These are phyloP conservation scores for Imbricaverruca yamaguchii DNA, from an alignment of 2,888 invertebrate species.

Conservation along the genomic window DNA sequence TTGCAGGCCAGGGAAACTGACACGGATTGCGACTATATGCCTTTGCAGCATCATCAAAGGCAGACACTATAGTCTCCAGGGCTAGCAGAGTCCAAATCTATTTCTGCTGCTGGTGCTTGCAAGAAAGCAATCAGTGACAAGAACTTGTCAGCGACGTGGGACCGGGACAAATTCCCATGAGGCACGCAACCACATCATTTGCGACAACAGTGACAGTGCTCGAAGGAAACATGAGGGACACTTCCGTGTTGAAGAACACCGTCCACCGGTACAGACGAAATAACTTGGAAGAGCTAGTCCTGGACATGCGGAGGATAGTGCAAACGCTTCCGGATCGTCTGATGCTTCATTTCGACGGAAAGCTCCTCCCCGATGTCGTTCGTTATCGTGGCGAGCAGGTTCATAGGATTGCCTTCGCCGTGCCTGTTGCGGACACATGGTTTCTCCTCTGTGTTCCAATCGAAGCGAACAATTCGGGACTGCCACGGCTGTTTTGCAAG, in stretches of 20 bases:
- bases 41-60: neutral
- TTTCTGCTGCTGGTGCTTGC: neutral
- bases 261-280: neutral
- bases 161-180: neutral
- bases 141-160: conserved; percentile 1
- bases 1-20: neutral
- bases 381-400: neutral
- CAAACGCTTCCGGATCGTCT: neutral
- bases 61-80: neutral
- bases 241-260: neutral
- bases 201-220: neutral
- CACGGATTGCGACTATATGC: neutral
- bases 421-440: too few species aligned
- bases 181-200: neutral
- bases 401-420: neutral
- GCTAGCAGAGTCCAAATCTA: neutral
- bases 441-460: too few species aligned
- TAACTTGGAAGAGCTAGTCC: neutral
- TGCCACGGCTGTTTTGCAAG: too few species aligned
- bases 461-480: too few species aligned
- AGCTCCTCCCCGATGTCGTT: neutral
- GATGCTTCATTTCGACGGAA: neutral
- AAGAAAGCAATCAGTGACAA: neutral
- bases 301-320: neutral
- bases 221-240: neutral